phyloP scores from a whole-genome alignment of 2,113 vertebrate genomes.

The Poecilia latipinna region DNA sequence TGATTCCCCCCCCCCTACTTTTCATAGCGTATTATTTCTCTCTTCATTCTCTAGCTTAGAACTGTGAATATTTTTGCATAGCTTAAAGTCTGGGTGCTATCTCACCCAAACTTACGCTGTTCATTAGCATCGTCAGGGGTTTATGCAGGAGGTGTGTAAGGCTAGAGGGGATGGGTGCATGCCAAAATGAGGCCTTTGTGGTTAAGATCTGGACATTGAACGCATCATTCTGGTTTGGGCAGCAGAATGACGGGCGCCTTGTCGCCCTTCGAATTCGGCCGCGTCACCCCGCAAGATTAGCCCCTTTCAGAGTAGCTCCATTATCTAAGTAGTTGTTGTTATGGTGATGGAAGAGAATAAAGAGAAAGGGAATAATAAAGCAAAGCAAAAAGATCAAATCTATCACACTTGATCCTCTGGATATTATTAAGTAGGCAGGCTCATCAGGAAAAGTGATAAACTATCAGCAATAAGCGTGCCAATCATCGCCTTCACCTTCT shows the following conservation, averaged over 20 bases:
- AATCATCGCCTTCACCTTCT: constrained; percentile 45
- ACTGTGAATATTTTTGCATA: constrained; percentile 70
- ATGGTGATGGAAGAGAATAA: constrained; percentile 33
- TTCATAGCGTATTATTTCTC: constrained; percentile 63
- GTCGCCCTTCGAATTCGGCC: constrained; percentile 34
- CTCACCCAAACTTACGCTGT: constrained; percentile 46
- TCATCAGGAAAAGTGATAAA: constrained; percentile 54
- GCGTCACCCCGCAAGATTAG: constrained; percentile 32
- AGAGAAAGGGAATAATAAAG: constrained; percentile 27
- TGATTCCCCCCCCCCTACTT: constrained; percentile 33
- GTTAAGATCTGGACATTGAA: constrained; percentile 24
- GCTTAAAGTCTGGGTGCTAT: constrained; percentile 53
- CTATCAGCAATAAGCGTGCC: constrained; percentile 38
- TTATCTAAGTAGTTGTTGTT: constrained; percentile 44
- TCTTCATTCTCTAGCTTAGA: constrained; percentile 45
- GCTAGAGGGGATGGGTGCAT: neutral
- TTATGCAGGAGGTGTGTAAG: constrained; percentile 13
- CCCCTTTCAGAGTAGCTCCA: constrained; percentile 32
- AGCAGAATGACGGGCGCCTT: constrained; percentile 36
- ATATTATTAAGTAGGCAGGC: constrained; percentile 38
- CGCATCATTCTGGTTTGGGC: neutral
- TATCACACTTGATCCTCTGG: constrained; percentile 29
- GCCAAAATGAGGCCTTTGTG: constrained; percentile 37
- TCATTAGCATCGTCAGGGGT: constrained; percentile 61
- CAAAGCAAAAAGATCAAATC: constrained; percentile 33